Evolutionary conservation across 2,113 vertebrate species (phyloP).

Genomic region (Melanerpes aurifrons): DNA sequence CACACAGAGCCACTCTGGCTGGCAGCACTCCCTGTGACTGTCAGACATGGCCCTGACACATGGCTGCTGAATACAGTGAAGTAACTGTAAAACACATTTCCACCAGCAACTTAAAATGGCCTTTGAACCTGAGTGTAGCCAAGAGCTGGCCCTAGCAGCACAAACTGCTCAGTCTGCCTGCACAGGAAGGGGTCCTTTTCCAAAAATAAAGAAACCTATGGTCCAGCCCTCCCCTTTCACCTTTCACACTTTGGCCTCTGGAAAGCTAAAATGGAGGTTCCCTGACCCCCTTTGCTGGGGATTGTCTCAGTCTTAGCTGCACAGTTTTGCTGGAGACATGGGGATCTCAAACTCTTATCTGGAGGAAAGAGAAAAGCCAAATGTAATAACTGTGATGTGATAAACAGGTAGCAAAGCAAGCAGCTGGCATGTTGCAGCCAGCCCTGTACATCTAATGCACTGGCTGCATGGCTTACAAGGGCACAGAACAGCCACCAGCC

Average conservation of each 20-base stretch:
- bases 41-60: background rate
- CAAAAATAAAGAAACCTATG: background rate
- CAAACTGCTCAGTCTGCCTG: background rate
- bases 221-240: background rate
- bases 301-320: background rate
- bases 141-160: background rate
- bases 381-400: background rate
- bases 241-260: accelerated
- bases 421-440: accelerated
- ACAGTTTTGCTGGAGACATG: background rate
- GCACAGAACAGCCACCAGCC: background rate
- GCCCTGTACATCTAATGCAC: background rate
- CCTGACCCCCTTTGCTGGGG: background rate
- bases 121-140: background rate
- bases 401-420: accelerated
- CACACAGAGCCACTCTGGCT: background rate
- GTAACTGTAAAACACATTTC: background rate
- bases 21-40: background rate
- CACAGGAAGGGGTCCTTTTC: background rate
- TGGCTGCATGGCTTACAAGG: background rate
- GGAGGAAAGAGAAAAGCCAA: background rate
- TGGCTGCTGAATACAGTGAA: accelerated
- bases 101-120: background rate
- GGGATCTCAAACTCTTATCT: background rate
- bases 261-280: background rate